Evolutionary conservation across 1,140 invertebrate species (phyloP).

Genomic region (Bombus vancouverensis): DNA sequence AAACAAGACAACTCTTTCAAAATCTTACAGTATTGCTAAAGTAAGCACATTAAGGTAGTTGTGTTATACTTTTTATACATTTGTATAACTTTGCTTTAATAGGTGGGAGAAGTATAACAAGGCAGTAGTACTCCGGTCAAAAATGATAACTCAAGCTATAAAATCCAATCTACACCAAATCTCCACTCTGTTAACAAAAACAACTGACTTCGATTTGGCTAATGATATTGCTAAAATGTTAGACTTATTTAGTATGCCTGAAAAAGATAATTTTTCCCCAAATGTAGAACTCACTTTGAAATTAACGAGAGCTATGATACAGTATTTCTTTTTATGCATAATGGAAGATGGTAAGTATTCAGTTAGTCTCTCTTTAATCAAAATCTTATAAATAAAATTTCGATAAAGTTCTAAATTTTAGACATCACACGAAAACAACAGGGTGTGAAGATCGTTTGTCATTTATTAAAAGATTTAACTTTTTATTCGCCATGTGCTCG

Average conservation of each 20-base stretch:
- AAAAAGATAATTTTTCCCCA: constrained; percentile 71
- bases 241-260: constrained; percentile 77
- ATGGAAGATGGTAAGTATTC: constrained; percentile 84
- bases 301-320: constrained; percentile 86
- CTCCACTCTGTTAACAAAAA: constrained; percentile 77
- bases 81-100: constrained; percentile 26
- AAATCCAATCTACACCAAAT: constrained; percentile 81
- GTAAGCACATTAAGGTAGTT: constrained; percentile 58
- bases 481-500: constrained; percentile 86
- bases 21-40: constrained; percentile 82
- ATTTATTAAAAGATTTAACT: constrained; percentile 86
- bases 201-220: constrained; percentile 74
- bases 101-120: constrained; percentile 83
- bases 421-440: constrained; percentile 83
- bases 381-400: not conserved
- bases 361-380: not conserved
- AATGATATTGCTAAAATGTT: constrained; percentile 82
- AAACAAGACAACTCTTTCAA: constrained; percentile 77
- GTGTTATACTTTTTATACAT: not conserved
- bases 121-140: constrained; percentile 77
- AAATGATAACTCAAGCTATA: constrained; percentile 81
- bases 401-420: constrained; percentile 60
- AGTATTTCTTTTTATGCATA: constrained; percentile 90
- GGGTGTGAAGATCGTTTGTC: constrained; percentile 85
- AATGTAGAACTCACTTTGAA: constrained; percentile 84